Evolutionary conservation across 2,797 vertebrate species (phyloP).

Genomic region (Argentina silus): DNA sequence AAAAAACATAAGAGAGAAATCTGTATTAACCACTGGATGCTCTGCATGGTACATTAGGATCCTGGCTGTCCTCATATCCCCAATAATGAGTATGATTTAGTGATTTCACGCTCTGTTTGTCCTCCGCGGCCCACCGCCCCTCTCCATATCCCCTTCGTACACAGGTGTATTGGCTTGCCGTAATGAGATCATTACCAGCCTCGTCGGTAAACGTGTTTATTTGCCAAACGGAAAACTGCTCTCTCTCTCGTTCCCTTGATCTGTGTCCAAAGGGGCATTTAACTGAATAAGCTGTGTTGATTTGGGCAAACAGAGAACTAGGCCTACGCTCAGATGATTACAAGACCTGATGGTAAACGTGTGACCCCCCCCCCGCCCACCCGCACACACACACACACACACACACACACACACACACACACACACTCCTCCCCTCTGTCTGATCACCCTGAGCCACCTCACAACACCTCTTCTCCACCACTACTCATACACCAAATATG

Average conservation of each 20-base stretch:
- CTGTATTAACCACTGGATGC: conserved; percentile 78
- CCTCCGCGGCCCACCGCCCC: conserved; percentile 70
- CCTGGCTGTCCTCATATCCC: conserved; percentile 73
- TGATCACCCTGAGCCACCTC: too few relatives aligned
- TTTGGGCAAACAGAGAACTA: too few relatives aligned
- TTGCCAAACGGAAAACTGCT: conserved; percentile 13
- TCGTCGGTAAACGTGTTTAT: conserved; percentile 61
- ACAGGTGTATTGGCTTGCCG: conserved; percentile 79
- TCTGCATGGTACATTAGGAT: conserved; percentile 80
- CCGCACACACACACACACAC: too few relatives aligned
- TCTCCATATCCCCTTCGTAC: conserved; percentile 63
- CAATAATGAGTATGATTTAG: conserved; percentile 82
- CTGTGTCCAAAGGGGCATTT: too few relatives aligned
- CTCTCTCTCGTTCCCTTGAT: neutral
- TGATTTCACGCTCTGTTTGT: conserved; percentile 84
- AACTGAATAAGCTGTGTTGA: too few relatives aligned
- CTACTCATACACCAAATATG: too few relatives aligned
- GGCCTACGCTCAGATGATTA: too few relatives aligned
- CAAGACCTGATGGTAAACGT: too few relatives aligned
- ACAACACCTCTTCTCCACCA: too few relatives aligned
- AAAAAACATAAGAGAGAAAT: conserved; percentile 62
- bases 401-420: too few relatives aligned
- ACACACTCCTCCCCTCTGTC: too few relatives aligned
- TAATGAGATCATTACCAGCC: conserved; percentile 80
- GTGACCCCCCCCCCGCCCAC: too few relatives aligned